Conservation (phyloP, 2,113 vertebrate genomes). For the Atherinomorus stipes region DNA sequence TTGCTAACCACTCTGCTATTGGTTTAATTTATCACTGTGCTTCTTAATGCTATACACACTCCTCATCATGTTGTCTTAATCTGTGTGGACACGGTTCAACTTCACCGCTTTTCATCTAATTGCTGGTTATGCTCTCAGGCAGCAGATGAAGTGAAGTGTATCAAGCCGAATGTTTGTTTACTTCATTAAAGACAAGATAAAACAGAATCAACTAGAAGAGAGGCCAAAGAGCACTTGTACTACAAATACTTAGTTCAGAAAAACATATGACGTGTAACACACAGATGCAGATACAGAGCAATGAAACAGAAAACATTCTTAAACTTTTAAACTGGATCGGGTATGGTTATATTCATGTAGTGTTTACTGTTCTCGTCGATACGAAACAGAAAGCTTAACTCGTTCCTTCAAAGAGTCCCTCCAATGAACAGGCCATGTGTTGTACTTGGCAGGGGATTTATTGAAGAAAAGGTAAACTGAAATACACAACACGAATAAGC, state of each 20-base stretch:
- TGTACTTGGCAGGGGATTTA: too few species aligned
- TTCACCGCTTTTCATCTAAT: conserved; percentile 41
- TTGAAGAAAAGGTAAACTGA: too few species aligned
- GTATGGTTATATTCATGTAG: not conserved
- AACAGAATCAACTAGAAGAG: conserved; percentile 25
- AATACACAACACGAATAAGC: too few species aligned
- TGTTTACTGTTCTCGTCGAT: too few species aligned
- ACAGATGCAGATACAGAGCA: not conserved
- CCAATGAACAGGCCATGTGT: too few species aligned
- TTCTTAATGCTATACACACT: conserved; percentile 18
- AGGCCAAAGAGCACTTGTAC: conserved; percentile 24
- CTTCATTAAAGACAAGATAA: conserved; percentile 49
- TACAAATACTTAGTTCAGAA: not conserved
- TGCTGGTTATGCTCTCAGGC: conserved; percentile 25
- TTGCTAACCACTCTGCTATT: conserved; percentile 17
- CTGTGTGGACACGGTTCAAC: conserved; percentile 13
- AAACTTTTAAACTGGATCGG: not conserved
- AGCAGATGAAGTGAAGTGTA: conserved; percentile 33
- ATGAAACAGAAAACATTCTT: not conserved
- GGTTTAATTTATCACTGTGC: conserved; percentile 30
- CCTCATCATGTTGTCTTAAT: conserved; percentile 41
- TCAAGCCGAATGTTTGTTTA: conserved; percentile 46
- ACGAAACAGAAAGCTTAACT: too few species aligned
- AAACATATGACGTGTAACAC: not conserved
- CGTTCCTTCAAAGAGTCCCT: too few species aligned